Percentiles rank a stretch among this genome's conserved stretches.
Evolutionary conservation across 30 jellyfish, hydroid and myxozoan species (phyloP).

Genomic region (Haliclystus octoradiatus): DNA sequence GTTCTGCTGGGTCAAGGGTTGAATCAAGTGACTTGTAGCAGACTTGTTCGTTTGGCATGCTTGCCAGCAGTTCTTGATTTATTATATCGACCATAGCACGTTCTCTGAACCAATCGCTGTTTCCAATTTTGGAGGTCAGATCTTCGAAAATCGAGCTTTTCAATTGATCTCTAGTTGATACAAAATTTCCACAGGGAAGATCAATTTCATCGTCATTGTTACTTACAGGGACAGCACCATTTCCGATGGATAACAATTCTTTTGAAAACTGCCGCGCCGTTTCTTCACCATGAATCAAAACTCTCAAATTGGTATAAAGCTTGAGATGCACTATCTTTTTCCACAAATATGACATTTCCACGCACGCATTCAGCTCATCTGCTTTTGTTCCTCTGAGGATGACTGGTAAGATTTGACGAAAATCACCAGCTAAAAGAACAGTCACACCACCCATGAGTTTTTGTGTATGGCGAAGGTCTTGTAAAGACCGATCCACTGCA

Average conservation of each 20-base stretch:
- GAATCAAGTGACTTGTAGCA: not conserved
- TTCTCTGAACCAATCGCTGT: not conserved
- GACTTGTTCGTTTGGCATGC: not conserved
- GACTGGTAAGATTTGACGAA: slow-evolving; percentile 51
- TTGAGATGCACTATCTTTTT: not conserved
- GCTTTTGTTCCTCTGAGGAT: slow-evolving; percentile 48
- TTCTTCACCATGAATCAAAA: not conserved
- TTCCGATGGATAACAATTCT: slow-evolving; percentile 1
- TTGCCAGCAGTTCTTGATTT: not conserved
- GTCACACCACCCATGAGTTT: slow-evolving; percentile 39
- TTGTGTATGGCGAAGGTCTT: slow-evolving; percentile 14
- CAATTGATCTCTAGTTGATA: too few relatives aligned
- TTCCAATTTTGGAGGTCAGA: not conserved
- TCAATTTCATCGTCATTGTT: not conserved
- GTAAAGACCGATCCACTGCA: slow-evolving; percentile 26
- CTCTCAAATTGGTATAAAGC: slow-evolving; percentile 12
- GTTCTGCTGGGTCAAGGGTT: not conserved
- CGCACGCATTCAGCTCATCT: slow-evolving; percentile 24
- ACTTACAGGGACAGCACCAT: not conserved
- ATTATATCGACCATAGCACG: not conserved
- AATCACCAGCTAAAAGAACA: slow-evolving; percentile 52
- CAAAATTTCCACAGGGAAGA: not conserved
- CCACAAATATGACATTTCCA: slow-evolving; percentile 27
- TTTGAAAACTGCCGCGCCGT: slow-evolving; percentile 1
- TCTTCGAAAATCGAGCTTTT: not conserved